A percentile compares a stretch with the other conserved stretches of the same genome.
Evolutionary conservation across 2,113 vertebrate genomes (phyloP).

Genomic region (Pedetes capensis): DNA sequence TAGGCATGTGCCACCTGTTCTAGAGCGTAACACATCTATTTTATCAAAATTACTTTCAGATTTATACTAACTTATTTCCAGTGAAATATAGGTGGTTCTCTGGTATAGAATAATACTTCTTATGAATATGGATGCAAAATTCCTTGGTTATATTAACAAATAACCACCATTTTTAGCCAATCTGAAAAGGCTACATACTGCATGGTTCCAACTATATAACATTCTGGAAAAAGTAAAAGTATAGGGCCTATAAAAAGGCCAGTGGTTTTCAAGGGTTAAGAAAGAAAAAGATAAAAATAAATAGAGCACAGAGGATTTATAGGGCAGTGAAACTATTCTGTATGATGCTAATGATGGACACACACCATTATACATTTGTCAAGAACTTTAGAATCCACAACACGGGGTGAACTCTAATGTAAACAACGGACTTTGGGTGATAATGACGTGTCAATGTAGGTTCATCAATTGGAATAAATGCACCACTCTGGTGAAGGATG

Average conservation of each 20-base stretch:
- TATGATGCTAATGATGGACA: not conserved
- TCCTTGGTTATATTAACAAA: not conserved
- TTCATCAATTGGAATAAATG: not conserved
- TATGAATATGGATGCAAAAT: not conserved
- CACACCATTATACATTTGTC: not conserved
- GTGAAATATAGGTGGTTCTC: not conserved
- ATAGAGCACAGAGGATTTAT: not conserved
- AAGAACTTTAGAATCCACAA: not conserved
- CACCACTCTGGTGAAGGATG: not conserved
- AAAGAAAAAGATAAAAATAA: not conserved
- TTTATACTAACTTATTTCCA: not conserved
- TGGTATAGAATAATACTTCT: not conserved
- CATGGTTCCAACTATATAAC: not conserved
- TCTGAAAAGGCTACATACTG: not conserved
- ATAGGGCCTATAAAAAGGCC: not conserved
- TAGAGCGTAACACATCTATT: not conserved
- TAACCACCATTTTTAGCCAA: not conserved
- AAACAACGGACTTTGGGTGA: not conserved
- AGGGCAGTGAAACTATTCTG: not conserved
- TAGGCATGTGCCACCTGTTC: too few species aligned
- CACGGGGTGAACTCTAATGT: not conserved
- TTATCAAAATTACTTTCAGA: not conserved
- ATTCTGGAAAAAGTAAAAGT: constrained; percentile 26
- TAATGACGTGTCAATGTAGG: not conserved
- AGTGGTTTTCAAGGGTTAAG: not conserved